phyloP scores from a whole-genome alignment of 2,113 vertebrate genomes.

The Loxodonta africana region DNA sequence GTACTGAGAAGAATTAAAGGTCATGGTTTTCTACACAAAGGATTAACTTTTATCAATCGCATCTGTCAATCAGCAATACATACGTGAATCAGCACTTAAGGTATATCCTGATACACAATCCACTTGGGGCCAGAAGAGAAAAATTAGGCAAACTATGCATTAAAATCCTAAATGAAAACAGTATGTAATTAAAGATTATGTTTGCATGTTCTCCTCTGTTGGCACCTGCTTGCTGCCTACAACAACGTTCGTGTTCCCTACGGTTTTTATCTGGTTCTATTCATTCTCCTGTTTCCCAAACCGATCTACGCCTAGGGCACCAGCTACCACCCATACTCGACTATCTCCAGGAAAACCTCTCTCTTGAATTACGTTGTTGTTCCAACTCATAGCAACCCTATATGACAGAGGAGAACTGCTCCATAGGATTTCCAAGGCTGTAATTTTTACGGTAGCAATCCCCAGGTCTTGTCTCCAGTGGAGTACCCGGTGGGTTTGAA shows the following conservation, averaged over 20 bases:
- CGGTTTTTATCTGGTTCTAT: background rate
- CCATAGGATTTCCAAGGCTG: background rate
- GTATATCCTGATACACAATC: background rate
- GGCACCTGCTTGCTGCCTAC: background rate
- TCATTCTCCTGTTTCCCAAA: background rate
- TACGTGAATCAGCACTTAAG: background rate
- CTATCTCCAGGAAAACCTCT: background rate
- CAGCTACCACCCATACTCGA: background rate
- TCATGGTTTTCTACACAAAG: conserved; percentile 62
- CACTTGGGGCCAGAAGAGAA: background rate
- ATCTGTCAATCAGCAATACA: conserved; percentile 45
- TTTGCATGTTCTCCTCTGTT: background rate
- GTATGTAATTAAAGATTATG: background rate
- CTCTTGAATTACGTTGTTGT: background rate
- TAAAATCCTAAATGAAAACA: conserved; percentile 43
- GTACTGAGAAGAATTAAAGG: conserved; percentile 72
- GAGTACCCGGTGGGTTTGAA: background rate
- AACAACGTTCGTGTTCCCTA: background rate
- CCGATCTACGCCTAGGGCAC: background rate
- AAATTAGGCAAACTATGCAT: background rate
- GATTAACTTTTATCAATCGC: conserved; percentile 20
- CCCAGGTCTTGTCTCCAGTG: background rate
- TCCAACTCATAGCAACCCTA: background rate
- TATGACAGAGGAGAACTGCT: background rate
- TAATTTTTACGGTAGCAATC: background rate